Evolutionary conservation across 2,113 vertebrate species (phyloP).

Genomic region (Pelvicachromis taeniatus): DNA sequence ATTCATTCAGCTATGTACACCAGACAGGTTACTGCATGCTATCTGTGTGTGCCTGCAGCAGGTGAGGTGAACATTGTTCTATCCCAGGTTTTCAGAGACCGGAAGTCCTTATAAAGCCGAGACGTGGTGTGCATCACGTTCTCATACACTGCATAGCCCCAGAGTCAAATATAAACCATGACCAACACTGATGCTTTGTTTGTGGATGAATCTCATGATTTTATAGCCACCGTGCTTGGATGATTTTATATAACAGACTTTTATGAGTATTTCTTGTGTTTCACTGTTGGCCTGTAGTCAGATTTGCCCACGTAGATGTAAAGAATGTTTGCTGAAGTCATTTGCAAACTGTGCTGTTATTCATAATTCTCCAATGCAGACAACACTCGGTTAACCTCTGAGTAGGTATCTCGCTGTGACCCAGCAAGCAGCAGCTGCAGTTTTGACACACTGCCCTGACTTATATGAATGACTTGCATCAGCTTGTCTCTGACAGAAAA

Average conservation of each 20-base stretch:
- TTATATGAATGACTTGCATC: background rate
- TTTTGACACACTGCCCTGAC: constrained; percentile 18
- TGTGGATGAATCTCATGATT: background rate
- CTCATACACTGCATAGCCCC: background rate
- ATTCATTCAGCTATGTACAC: constrained; percentile 17
- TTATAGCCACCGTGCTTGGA: background rate
- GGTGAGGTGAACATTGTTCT: background rate
- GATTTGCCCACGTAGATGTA: background rate
- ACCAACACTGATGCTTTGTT: background rate
- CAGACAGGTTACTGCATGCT: constrained; percentile 1
- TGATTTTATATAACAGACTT: background rate
- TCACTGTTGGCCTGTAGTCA: background rate
- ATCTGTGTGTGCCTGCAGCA: background rate
- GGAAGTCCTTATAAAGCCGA: background rate
- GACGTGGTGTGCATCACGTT: background rate
- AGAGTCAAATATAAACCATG: background rate
- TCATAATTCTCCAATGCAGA: background rate
- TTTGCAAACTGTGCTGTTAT: background rate
- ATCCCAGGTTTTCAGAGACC: background rate
- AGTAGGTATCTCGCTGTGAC: background rate
- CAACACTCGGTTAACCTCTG: background rate
- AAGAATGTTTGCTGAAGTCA: background rate
- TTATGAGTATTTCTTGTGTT: background rate
- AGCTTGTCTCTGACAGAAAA: background rate
- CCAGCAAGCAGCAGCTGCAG: background rate